Evolutionary conservation across 2,797 vertebrate species (phyloP).

Genomic region (Amblyraja radiata): DNA sequence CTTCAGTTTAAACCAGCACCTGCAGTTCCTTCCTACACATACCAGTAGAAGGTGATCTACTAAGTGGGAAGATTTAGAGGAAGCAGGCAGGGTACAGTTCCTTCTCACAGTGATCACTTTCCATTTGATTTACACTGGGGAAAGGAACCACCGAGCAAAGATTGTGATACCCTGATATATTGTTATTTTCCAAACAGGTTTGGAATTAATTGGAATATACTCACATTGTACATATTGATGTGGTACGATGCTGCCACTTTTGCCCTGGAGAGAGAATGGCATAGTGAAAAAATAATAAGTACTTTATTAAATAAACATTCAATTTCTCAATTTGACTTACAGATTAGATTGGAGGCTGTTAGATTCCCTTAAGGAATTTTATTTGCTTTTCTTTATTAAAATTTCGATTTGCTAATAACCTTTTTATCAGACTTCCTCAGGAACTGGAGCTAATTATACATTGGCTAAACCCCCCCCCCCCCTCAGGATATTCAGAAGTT

Average conservation of each 20-base stretch:
- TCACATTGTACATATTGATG: constrained; percentile 33
- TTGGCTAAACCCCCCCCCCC: not conserved
- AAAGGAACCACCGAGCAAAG: not conserved
- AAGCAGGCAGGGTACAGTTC: not conserved
- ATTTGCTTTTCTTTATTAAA: constrained; percentile 38
- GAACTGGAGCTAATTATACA: constrained; percentile 34
- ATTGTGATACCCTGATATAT: not conserved
- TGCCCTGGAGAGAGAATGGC: constrained; percentile 26
- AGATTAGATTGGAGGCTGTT: constrained; percentile 36
- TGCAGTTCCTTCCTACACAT: too few species aligned
- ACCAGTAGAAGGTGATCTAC: not conserved
- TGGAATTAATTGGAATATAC: constrained; percentile 15
- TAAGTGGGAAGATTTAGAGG: not conserved
- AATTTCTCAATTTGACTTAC: constrained; percentile 39
- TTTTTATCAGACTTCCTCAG: constrained; percentile 38
- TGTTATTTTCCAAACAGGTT: constrained; percentile 25
- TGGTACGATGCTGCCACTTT: not conserved
- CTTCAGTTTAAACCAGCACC: too few species aligned
- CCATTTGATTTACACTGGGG: not conserved
- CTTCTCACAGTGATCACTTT: constrained; percentile 11
- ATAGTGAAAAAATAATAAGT: constrained; percentile 28
- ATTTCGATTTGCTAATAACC: constrained; percentile 38
- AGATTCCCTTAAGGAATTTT: constrained; percentile 37
- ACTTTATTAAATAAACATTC: constrained; percentile 38
- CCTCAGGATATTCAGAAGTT: constrained; percentile 11